phyloP scores from a whole-genome alignment of 2,113 vertebrate genomes.

The Synchiropus splendidus region DNA sequence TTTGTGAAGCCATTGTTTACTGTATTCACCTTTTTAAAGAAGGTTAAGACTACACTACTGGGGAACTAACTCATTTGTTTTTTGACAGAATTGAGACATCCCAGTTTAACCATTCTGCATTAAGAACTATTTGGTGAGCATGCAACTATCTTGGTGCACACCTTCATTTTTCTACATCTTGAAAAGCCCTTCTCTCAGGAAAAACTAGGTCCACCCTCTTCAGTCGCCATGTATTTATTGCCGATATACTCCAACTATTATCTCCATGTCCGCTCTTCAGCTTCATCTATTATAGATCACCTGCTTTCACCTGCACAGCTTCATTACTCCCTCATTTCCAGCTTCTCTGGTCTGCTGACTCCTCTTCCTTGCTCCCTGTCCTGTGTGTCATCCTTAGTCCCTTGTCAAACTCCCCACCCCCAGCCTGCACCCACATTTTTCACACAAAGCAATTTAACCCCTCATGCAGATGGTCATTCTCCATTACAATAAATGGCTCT shows the following conservation, averaged over 20 bases:
- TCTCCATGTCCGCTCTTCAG: slow-evolving; percentile 22
- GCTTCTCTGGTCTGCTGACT: slow-evolving; percentile 49
- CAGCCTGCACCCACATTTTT: slow-evolving; percentile 14
- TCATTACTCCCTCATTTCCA: slow-evolving; percentile 62
- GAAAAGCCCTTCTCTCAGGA: too few relatives aligned
- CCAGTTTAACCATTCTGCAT: too few relatives aligned
- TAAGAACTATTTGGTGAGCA: too few relatives aligned
- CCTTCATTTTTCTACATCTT: too few relatives aligned
- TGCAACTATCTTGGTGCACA: too few relatives aligned
- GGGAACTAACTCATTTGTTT: too few relatives aligned
- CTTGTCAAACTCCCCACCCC: slow-evolving; percentile 4
- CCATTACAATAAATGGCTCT: slow-evolving; percentile 32
- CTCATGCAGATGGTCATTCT: slow-evolving; percentile 12
- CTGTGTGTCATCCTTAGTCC: slow-evolving; percentile 7
- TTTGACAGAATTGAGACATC: too few relatives aligned
- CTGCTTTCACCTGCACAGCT: slow-evolving; percentile 53
- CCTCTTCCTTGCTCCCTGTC: slow-evolving; percentile 31
- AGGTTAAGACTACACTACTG: too few relatives aligned
- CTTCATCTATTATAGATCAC: slow-evolving; percentile 63
- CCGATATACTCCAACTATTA: slow-evolving; percentile 11
- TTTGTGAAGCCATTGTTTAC: too few relatives aligned
- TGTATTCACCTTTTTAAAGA: too few relatives aligned
- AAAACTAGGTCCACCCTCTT: too few relatives aligned
- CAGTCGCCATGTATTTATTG: slow-evolving; percentile 31
- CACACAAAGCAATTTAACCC: slow-evolving; percentile 27